phyloP scores from a whole-genome alignment of 35 echinoderm and acorn worm genomes.

The Ptychodera flava region DNA sequence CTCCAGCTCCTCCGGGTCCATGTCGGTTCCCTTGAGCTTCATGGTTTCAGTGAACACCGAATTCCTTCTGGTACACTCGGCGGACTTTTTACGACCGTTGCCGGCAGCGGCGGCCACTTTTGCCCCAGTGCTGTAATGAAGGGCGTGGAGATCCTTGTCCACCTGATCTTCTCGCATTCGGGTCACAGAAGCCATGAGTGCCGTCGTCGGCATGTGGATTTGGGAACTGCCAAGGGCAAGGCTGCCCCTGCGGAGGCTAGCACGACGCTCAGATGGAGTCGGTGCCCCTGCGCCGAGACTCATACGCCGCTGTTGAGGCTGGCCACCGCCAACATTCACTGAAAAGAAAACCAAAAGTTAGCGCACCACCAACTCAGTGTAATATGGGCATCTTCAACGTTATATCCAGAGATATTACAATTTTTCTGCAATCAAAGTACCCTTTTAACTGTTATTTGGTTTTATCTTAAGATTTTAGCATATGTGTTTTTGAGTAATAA shows the following conservation, averaged over 20 bases:
- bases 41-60: constrained; percentile 68
- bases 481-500: no score
- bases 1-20: constrained; percentile 54
- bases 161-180: constrained; percentile 46
- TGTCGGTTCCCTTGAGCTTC: constrained; percentile 30
- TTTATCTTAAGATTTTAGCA: no score
- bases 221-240: constrained; percentile 58
- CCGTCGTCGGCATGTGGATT: constrained; percentile 76
- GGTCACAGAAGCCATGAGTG: constrained; percentile 53
- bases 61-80: constrained; percentile 63
- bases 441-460: no score
- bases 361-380: no score
- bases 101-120: constrained; percentile 52
- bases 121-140: constrained; percentile 57
- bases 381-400: no score
- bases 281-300: neutral
- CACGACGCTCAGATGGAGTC: neutral
- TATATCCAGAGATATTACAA: no score
- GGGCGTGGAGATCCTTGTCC: constrained; percentile 54
- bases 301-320: neutral
- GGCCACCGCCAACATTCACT: neutral
- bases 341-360: no score
- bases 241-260: constrained; percentile 37
- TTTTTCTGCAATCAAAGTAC: no score
- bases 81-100: constrained; percentile 30